Evolutionary conservation across 2,888 invertebrate species (phyloP), one percentile per base, ranked within the genome.

Genomic region (Chromoteleia sp.): DNA sequence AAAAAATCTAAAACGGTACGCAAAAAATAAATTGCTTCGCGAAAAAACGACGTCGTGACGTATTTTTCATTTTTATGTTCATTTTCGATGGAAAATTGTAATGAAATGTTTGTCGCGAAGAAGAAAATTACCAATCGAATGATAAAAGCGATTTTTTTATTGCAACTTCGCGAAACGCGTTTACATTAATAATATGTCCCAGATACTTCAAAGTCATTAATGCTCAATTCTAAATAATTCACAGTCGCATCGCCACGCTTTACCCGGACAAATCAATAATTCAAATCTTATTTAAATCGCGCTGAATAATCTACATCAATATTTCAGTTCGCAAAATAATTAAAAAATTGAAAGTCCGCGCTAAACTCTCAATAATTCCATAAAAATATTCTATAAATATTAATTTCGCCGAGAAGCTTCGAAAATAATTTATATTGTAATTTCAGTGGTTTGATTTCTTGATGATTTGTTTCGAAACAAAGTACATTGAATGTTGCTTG

Each of bases 361-460:
- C 14, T 50, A 50, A 50, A 29, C 25, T 29, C 14, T 2, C 19
- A 29, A 12, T 25, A 29, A 50, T 29, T 50, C 8, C 14, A 21
- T 48, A 12, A 48, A 48, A 12, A 25, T 21, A 8, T 14, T 8
- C 58, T 21, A 41, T 59, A 59, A 59, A 59, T 59, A 43, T 59
- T 59, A 41, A 59, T 59, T 59, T 14, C 19, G 29, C 59, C 43
- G 10, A 58, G 14, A 50, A 29, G 50, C 29, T 29, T 10, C 2
- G 14, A 19, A 15, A 59, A 59, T 43, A 59, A 59, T 59, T 59
- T 59, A 59, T 43, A 59, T 59, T 59, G 10, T 43, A 61, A 61
- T 45, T 61, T 17, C 61, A 6, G 45, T 30, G 45, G 25, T 43
- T 61, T 45, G 61, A 61, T 61, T 61, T 45, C 45, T 45, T 61